These are phyloP conservation scores for Caenorhabditis macrosperma DNA, from an alignment of 2,888 invertebrate genomes.

Conservation along the genomic window DNA sequence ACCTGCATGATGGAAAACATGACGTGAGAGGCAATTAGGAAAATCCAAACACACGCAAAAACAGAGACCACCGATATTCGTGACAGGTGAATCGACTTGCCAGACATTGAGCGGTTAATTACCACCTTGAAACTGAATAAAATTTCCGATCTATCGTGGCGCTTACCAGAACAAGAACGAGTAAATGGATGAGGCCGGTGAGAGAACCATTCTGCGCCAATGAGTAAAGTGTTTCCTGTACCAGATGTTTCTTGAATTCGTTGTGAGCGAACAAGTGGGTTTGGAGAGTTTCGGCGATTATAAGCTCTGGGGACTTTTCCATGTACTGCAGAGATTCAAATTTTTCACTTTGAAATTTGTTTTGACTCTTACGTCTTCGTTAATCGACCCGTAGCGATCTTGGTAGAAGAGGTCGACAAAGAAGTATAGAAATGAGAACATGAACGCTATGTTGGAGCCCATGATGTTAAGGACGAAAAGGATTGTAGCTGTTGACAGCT, in stretches of 20 bases:
- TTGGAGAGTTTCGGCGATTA: slow-evolving; percentile 78
- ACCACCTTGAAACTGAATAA: slow-evolving; percentile 62
- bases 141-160: not conserved
- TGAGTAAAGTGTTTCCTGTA: slow-evolving; percentile 78
- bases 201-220: slow-evolving; percentile 78
- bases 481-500: slow-evolving; percentile 78
- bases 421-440: slow-evolving; percentile 76
- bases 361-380: slow-evolving; percentile 65
- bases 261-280: slow-evolving; percentile 76
- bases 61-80: slow-evolving; percentile 72
- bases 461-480: slow-evolving; percentile 73
- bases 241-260: slow-evolving; percentile 76
- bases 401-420: slow-evolving; percentile 72
- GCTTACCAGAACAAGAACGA: slow-evolving; percentile 76
- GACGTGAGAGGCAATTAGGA: slow-evolving; percentile 76
- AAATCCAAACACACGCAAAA: slow-evolving; percentile 77
- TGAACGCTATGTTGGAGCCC: slow-evolving; percentile 78
- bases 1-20: slow-evolving; percentile 78
- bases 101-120: slow-evolving; percentile 78
- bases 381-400: slow-evolving; percentile 69
- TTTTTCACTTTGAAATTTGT: not conserved
- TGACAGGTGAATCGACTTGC: slow-evolving; percentile 77
- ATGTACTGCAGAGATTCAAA: slow-evolving; percentile 64
- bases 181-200: slow-evolving; percentile 76
- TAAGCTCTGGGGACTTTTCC: slow-evolving; percentile 67